Base-by-base conservation (phyloP, 2,797 vertebrate genomes). In the Brachymystax lenok region DNA sequence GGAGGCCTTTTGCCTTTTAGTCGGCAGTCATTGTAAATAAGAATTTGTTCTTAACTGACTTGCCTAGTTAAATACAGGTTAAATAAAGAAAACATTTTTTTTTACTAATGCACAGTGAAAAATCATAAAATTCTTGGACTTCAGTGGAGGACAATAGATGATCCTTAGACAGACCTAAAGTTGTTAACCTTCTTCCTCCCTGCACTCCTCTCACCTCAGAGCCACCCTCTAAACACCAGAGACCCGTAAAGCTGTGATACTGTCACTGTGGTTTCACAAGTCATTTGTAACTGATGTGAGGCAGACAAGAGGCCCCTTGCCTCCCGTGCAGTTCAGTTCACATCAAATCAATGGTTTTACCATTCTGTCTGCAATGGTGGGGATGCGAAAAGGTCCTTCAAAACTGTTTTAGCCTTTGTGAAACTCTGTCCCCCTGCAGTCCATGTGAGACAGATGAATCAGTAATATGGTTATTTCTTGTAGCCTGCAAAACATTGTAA, bases 211-310 rank as follows among this genome's bases (percentile, higher is more conserved):
- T 27, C 7, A 73, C 70, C 79, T 76, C 75, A 77, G 61, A 21
- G 46, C 33, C 71, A 10, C 71, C 7, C n/a, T 5, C 56, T 33
- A 19, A 76, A 74, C 76, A 77, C 80, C 61, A 69, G 52, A 51
- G 50, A 8, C 75, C 68, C 73, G 76, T 69, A 5, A 73, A 74
- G 82, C 76, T 56, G 56, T 71, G 71, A 76, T 71, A 52, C 83
- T 84, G 80, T 84, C 77, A 78, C 81, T 79, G 73, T 83, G 81
- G 83, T 79, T 85, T 86, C 78, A 79, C 77, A 84, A 80, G 77
- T 89, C 85, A 85, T 86, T 76, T 85, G 74, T 84, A 82, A 85
- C 74, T 79, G 83, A 88, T 78, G 79, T 67, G 46, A 73, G 72
- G 63, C 74, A 81, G 83, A 77, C 69, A 30, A 28, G 14, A 68